Evolutionary conservation across 2,797 vertebrate species (phyloP).

Genomic region (Erpetoichthys calabaricus): DNA sequence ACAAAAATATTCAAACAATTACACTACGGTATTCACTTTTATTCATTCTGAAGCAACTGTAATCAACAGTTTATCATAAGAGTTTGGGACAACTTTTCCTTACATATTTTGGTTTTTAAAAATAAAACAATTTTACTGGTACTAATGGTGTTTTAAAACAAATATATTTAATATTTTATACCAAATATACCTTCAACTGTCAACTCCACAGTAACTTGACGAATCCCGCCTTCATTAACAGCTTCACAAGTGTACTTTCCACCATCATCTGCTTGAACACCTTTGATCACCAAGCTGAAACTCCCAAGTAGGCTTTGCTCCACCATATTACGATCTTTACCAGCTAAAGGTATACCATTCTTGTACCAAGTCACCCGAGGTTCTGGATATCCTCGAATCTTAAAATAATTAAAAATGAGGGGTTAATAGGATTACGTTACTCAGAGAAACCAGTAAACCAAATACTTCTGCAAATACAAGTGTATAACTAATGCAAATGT

Average conservation of each 20-base stretch:
- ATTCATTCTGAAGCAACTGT: no score
- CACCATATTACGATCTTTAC: conserved; percentile 41
- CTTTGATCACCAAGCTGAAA: conserved; percentile 64
- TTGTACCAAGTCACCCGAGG: conserved; percentile 63
- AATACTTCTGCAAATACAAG: neutral
- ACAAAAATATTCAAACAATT: no score
- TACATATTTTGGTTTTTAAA: no score
- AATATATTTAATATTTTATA: no score
- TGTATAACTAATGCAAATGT: neutral
- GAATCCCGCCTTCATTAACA: conserved; percentile 57
- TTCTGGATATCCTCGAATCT: conserved; percentile 57
- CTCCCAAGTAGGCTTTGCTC: conserved; percentile 52
- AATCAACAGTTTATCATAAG: no score
- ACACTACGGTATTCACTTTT: no score
- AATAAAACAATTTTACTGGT: no score
- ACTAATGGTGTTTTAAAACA: no score
- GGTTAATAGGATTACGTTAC: conserved; percentile 1
- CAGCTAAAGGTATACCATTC: conserved; percentile 52
- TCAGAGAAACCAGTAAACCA: neutral
- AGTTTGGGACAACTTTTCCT: no score
- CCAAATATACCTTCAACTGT: conserved; percentile 62
- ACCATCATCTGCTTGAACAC: conserved; percentile 49
- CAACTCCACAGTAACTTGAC: conserved; percentile 75
- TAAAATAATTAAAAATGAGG: conserved; percentile 10
- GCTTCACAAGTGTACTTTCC: conserved; percentile 78